These are phyloP conservation scores for Gymnarchus niloticus DNA, from an alignment of 2,113 vertebrate species.

Conservation along the genomic window DNA sequence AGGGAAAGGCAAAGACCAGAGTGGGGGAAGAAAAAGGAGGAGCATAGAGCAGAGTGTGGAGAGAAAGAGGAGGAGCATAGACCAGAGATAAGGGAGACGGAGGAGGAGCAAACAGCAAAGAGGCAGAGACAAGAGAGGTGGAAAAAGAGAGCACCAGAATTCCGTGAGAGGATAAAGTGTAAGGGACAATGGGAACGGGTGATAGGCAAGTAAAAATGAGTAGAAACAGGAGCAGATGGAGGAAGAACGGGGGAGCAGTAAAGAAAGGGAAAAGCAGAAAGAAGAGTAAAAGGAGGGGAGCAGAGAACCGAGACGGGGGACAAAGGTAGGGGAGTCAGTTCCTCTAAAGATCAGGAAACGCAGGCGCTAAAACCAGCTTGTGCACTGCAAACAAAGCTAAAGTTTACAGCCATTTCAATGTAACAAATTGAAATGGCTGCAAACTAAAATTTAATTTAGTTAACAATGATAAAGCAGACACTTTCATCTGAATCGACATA, in stretches of 20 bases:
- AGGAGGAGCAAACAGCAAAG: neutral
- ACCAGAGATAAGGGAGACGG: neutral
- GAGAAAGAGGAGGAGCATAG: neutral
- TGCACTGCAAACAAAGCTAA: neutral
- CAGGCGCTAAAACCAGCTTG: neutral
- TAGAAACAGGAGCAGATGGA: neutral
- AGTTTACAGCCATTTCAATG: no score
- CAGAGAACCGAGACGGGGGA: neutral
- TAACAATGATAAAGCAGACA: no score
- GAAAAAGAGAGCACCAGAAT: no score
- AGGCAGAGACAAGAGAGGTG: neutral
- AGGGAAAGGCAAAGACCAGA: neutral
- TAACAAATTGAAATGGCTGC: no score
- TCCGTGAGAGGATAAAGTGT: no score
- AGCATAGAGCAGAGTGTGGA: neutral
- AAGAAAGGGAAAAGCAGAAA: neutral
- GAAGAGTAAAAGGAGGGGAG: neutral
- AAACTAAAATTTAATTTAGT: no score
- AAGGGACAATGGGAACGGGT: neutral
- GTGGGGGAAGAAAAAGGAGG: neutral
- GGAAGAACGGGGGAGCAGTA: neutral
- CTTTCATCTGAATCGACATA: no score
- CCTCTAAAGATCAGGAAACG: neutral
- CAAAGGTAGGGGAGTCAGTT: neutral
- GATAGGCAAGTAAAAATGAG: neutral